phyloP scores from a whole-genome alignment of 2,888 invertebrate species.

The Aproaerema taeniolella region DNA sequence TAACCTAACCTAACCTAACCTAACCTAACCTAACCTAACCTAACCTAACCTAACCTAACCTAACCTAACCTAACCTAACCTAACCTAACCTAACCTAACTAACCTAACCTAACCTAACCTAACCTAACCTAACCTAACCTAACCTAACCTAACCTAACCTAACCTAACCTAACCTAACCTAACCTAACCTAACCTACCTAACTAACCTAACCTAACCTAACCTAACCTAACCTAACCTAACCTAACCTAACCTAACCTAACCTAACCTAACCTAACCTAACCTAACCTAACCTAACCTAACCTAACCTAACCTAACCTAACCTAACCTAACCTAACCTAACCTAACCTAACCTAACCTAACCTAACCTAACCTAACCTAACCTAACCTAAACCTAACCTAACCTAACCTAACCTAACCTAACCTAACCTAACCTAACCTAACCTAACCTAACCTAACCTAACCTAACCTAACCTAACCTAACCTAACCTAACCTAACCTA shows the following conservation, averaged over 20 bases:
- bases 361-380: slow-evolving; percentile 24
- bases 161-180: slow-evolving; percentile 16
- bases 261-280: slow-evolving; percentile 14
- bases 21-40: slow-evolving; percentile 1
- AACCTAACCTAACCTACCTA: slow-evolving; percentile 15
- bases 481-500: slow-evolving; percentile 24
- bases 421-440: slow-evolving; percentile 24
- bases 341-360: slow-evolving; percentile 24
- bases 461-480: slow-evolving; percentile 24
- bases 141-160: slow-evolving; percentile 16
- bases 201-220: slow-evolving; percentile 16
- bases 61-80: slow-evolving; percentile 1
- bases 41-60: slow-evolving; percentile 1
- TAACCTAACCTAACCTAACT: slow-evolving; percentile 11
- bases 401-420: slow-evolving; percentile 27
- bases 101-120: slow-evolving; percentile 15
- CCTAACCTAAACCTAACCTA: slow-evolving; percentile 24
- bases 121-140: slow-evolving; percentile 16
- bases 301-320: slow-evolving; percentile 22
- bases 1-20: slow-evolving; percentile 1
- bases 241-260: slow-evolving; percentile 16
- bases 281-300: slow-evolving; percentile 22
- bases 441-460: slow-evolving; percentile 22
- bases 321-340: slow-evolving; percentile 21
- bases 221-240: slow-evolving; percentile 16